These are phyloP conservation scores for Diceros bicornis DNA, from an alignment of 2,797 vertebrate species.

Conservation along the genomic window DNA sequence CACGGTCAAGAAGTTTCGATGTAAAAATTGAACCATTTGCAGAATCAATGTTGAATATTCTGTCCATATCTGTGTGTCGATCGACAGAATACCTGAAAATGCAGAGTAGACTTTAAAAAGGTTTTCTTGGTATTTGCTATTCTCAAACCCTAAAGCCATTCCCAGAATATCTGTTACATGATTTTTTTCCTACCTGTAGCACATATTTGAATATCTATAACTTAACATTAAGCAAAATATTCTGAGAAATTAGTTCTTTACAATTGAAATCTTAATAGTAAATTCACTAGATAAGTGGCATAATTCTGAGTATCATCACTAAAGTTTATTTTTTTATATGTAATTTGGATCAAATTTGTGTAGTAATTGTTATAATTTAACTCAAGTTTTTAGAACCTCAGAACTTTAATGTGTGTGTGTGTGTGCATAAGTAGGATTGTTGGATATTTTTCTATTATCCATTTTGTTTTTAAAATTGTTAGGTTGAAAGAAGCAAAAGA, in stretches of 20 bases:
- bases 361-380: slow-evolving; percentile 43
- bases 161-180: slow-evolving; percentile 71
- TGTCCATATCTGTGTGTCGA: slow-evolving; percentile 97
- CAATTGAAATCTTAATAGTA: slow-evolving; percentile 75
- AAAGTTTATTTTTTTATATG: slow-evolving; percentile 81
- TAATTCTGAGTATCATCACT: slow-evolving; percentile 83
- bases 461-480: slow-evolving; percentile 48
- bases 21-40: slow-evolving; percentile 96
- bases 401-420: background rate
- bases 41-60: slow-evolving; percentile 96
- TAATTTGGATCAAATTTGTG: slow-evolving; percentile 77
- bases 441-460: slow-evolving; percentile 24
- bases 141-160: slow-evolving; percentile 74
- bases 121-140: slow-evolving; percentile 74
- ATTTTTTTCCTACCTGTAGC: slow-evolving; percentile 75
- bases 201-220: slow-evolving; percentile 67
- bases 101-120: slow-evolving; percentile 80
- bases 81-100: slow-evolving; percentile 96
- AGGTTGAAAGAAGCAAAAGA: background rate
- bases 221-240: slow-evolving; percentile 77
- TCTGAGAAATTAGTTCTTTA: slow-evolving; percentile 82
- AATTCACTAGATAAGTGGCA: slow-evolving; percentile 77
- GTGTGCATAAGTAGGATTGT: background rate
- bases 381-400: slow-evolving; percentile 44
- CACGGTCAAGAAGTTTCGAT: slow-evolving; percentile 95